A percentile compares a stretch with the other conserved stretches of the same genome.
Evolutionary conservation across 2,113 vertebrate species (phyloP).

Genomic region (Dipodomys ordii): DNA sequence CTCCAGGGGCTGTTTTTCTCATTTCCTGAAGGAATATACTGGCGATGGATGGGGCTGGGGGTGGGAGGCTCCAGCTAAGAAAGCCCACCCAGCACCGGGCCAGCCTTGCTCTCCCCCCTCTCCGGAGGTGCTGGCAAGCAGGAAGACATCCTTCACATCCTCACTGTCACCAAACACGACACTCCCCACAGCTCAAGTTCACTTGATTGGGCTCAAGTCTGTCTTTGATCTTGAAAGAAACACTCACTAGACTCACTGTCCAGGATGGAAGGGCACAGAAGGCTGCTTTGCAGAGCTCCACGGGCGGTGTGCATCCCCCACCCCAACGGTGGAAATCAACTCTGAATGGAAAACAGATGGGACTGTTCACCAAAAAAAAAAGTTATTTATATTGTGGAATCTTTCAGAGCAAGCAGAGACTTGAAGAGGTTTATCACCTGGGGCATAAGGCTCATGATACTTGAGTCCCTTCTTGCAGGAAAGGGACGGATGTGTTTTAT

Average conservation of each 20-base stretch:
- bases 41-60: too few species aligned
- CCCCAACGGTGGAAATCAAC: background rate
- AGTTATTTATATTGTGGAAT: constrained; percentile 52
- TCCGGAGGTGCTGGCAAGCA: background rate
- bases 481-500: background rate
- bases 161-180: background rate
- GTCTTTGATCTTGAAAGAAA: constrained; percentile 69
- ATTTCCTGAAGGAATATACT: accelerated
- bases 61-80: background rate
- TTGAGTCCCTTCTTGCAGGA: background rate
- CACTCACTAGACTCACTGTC: constrained; percentile 32
- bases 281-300: constrained; percentile 37
- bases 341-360: constrained; percentile 79
- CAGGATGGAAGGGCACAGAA: background rate
- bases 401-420: constrained; percentile 76
- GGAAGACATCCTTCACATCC: background rate
- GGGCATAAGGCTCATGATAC: constrained; percentile 35
- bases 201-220: background rate
- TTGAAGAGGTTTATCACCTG: constrained; percentile 67
- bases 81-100: accelerated
- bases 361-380: constrained; percentile 54
- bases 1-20: background rate
- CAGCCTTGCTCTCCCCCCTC: background rate
- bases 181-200: constrained; percentile 7
- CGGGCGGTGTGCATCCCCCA: background rate